These are phyloP conservation scores for Vireo griseus DNA, from an alignment of 2,797 vertebrate species.

Conservation along the genomic window DNA sequence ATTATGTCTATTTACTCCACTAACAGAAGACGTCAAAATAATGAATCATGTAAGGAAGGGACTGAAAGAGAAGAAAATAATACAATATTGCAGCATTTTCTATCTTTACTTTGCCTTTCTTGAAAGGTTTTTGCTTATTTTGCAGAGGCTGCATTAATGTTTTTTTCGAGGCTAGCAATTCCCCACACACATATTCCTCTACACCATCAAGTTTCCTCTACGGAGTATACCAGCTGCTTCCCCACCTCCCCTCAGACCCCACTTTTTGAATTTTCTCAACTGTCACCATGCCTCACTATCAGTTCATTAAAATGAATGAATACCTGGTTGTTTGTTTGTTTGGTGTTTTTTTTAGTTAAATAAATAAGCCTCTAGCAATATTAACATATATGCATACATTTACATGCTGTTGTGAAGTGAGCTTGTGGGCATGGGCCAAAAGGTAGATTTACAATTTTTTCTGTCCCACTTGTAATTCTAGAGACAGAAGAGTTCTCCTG, in stretches of 20 bases:
- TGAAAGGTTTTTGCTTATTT: conserved; percentile 45
- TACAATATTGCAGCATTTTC: background rate
- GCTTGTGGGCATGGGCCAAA: background rate
- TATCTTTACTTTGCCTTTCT: conserved; percentile 19
- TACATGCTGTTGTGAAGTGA: background rate
- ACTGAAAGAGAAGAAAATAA: background rate
- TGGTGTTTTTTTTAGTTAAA: background rate
- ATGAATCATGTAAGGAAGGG: background rate
- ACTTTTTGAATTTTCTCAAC: background rate
- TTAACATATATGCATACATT: background rate
- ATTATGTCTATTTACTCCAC: background rate
- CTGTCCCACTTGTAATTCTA: background rate
- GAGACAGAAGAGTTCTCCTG: background rate
- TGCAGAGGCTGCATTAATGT: conserved; percentile 18
- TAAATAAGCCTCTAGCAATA: background rate
- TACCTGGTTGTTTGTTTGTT: background rate
- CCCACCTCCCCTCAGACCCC: background rate
- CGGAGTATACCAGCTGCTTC: background rate
- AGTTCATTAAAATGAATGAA: background rate
- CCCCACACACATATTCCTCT: background rate
- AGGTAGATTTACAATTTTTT: background rate
- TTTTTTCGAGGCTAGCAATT: conserved; percentile 42
- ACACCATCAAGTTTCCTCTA: background rate
- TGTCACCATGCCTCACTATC: background rate
- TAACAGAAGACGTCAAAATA: background rate